phyloP scores from a whole-genome alignment of 2,888 invertebrate genomes.

The Masnerella sp. region DNA sequence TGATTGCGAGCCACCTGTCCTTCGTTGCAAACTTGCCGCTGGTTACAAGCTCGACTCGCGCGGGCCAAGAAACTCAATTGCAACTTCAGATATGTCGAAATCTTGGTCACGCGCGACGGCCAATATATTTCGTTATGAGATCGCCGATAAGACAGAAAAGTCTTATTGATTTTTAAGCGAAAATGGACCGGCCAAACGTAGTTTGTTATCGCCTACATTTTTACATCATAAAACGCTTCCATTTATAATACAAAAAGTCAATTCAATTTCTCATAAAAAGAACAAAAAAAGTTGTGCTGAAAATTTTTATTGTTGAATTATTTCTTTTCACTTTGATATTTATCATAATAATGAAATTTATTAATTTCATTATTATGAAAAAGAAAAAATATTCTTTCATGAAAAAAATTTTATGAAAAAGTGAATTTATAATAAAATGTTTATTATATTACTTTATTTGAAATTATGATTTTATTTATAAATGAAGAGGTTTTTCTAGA shows the following conservation, averaged over 20 bases:
- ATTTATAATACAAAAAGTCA: too few relatives aligned
- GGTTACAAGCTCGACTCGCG: slow-evolving; percentile 17
- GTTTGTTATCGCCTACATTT: too few relatives aligned
- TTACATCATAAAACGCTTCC: too few relatives aligned
- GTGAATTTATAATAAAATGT: too few relatives aligned
- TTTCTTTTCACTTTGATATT: neutral
- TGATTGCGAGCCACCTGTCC: slow-evolving; percentile 30
- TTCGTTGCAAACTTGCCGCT: slow-evolving; percentile 27
- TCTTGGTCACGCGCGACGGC: slow-evolving; percentile 42
- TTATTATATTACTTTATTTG: too few relatives aligned
- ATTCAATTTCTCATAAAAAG: too few relatives aligned
- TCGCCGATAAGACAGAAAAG: slow-evolving; percentile 36
- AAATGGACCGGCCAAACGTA: too few relatives aligned
- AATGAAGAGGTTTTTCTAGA: too few relatives aligned
- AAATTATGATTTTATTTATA: too few relatives aligned
- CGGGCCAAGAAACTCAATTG: slow-evolving; percentile 33
- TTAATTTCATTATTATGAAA: neutral
- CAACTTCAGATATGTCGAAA: slow-evolving; percentile 37
- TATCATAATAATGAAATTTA: neutral
- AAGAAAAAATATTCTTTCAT: neutral
- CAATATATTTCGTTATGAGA: slow-evolving; percentile 40
- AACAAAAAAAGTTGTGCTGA: too few relatives aligned
- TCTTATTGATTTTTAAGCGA: slow-evolving; percentile 38
- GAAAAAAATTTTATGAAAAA: neutral
- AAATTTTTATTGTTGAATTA: too few relatives aligned